A percentile compares a stretch with the other conserved stretches of the same genome.
Conservation (phyloP, 2,888 invertebrate genomes). For the Hypena proboscidalis region DNA sequence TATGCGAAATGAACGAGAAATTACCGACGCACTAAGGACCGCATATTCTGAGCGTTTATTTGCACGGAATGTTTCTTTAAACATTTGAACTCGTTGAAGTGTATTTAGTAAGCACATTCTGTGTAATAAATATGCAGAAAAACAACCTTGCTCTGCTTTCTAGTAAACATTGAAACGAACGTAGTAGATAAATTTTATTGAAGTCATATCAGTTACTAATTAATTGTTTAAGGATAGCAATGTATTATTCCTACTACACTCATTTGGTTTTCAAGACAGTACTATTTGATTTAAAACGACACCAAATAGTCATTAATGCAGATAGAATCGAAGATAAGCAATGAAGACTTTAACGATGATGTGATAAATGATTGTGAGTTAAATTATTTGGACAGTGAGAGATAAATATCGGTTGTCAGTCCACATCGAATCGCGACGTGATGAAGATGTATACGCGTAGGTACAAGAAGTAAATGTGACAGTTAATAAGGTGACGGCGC, state of each 20-base stretch:
- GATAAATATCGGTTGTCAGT: slow-evolving; percentile 46
- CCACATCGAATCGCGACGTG: slow-evolving; percentile 25
- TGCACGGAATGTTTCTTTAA: no score
- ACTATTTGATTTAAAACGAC: slow-evolving; percentile 3
- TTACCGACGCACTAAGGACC: slow-evolving; percentile 40
- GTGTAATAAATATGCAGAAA: no score
- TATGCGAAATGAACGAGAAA: slow-evolving; percentile 56
- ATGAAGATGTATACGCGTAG: slow-evolving; percentile 56
- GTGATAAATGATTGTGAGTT: slow-evolving; percentile 46
- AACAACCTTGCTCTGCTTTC: no score
- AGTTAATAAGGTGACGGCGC: slow-evolving; percentile 57
- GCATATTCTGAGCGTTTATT: slow-evolving; percentile 23
- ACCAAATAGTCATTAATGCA: slow-evolving; percentile 3
- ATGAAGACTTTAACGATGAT: slow-evolving; percentile 26
- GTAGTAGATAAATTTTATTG: no score
- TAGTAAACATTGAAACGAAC: slow-evolving; percentile 5
- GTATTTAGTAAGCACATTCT: no score
- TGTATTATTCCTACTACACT: no score
- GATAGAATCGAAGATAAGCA: slow-evolving; percentile 24
- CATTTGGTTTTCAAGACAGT: no score
- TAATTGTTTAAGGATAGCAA: no score
- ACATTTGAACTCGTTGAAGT: no score
- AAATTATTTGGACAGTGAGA: slow-evolving; percentile 48
- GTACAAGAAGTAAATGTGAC: slow-evolving; percentile 55
- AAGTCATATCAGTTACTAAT: no score